These are phyloP conservation scores for Aporophyla lueneburgensis DNA, from an alignment of 2,888 invertebrate species.

Conservation along the genomic window DNA sequence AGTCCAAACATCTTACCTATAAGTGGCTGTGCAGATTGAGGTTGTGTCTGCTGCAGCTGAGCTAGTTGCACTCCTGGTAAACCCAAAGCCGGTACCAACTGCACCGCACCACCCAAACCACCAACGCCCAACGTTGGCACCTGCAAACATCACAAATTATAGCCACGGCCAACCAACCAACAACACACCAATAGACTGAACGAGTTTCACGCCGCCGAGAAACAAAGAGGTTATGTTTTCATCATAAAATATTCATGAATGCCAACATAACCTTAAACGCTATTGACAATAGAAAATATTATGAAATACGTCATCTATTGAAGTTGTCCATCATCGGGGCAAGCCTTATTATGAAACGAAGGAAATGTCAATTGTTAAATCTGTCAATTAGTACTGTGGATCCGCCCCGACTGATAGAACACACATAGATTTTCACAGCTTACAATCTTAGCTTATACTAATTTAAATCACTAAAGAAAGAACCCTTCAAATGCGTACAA, in stretches of 20 bases:
- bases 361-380: constrained; percentile 19
- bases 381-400: constrained; percentile 37
- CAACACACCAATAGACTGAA: constrained; percentile 23
- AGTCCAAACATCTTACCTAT: constrained; percentile 31
- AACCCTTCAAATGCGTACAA: constrained; percentile 17
- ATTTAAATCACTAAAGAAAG: constrained; percentile 4
- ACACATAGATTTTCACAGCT: not conserved
- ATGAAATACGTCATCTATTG: constrained; percentile 15
- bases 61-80: constrained; percentile 87
- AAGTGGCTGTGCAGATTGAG: constrained; percentile 75
- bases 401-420: constrained; percentile 35
- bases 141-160: constrained; percentile 71
- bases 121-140: constrained; percentile 93
- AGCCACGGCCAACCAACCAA: constrained; percentile 1
- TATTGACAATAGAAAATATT: constrained; percentile 12
- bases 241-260: constrained; percentile 45
- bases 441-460: not conserved
- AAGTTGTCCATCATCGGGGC: constrained; percentile 4
- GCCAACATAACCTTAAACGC: constrained; percentile 35
- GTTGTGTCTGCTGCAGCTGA: constrained; percentile 83
- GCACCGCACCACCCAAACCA: constrained; percentile 95
- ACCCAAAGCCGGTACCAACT: constrained; percentile 94
- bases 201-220: constrained; percentile 40
- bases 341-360: constrained; percentile 15
- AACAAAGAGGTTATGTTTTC: constrained; percentile 43